phyloP scores from a whole-genome alignment of 2,113 vertebrate genomes.

The Aldabrachelys gigantea region DNA sequence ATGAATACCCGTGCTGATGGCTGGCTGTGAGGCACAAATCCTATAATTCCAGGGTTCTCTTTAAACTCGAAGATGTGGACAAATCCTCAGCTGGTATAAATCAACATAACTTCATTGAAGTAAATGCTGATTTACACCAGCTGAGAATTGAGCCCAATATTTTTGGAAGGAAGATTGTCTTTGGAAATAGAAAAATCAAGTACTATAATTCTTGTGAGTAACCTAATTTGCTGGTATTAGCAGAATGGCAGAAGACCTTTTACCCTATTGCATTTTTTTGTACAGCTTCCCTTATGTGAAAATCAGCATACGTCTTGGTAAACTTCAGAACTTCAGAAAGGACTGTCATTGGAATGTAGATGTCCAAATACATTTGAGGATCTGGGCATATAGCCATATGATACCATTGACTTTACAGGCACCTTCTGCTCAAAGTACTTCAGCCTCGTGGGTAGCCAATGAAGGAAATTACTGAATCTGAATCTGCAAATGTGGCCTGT shows the following conservation, averaged over 20 bases:
- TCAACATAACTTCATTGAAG: not conserved
- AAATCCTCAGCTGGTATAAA: not conserved
- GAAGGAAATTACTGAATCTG: not conserved
- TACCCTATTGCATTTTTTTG: not conserved
- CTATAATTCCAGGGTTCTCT: not conserved
- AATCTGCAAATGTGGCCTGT: not conserved
- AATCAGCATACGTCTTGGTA: not conserved
- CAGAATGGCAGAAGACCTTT: not conserved
- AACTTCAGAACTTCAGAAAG: not conserved
- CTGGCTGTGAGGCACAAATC: not conserved
- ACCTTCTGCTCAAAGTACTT: not conserved
- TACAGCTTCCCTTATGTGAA: not conserved
- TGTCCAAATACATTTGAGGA: not conserved
- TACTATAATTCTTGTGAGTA: not conserved
- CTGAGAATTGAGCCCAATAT: not conserved
- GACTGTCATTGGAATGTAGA: not conserved
- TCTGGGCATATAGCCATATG: not conserved
- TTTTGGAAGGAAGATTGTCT: fast-evolving
- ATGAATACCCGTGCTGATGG: not conserved
- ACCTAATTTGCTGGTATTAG: not conserved
- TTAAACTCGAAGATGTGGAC: not conserved
- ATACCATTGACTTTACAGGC: not conserved
- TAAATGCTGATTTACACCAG: not conserved
- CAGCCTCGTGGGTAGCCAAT: not conserved
- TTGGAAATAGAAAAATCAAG: not conserved